Evolutionary conservation across 1,140 invertebrate species (phyloP), one percentile per base, ranked within the genome.

Genomic region (Stenopsyche tienmushanensis): DNA sequence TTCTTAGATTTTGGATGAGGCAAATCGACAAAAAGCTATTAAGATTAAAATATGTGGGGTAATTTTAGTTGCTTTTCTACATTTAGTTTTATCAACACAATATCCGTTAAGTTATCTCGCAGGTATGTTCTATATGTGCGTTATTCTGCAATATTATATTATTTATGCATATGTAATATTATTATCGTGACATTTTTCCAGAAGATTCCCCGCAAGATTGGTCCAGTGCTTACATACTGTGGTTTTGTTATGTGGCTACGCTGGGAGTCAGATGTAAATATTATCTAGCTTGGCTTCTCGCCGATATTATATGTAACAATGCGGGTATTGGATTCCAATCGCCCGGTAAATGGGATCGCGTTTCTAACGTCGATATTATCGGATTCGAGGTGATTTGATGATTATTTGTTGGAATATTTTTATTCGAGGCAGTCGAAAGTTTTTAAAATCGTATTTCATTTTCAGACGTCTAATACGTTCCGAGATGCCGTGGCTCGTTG

Each of bases 251-350:
- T 71, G 78, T 92, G 39, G 83, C 86, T 17, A 92, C 92, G 23
- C 84, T 91, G 67, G 79, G 91, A 34, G 87, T 89, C 62, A 85
- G 94, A 64, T 90, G 90, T 74, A 97, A 97, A 79, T 98, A 98
- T 81, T 98, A 98, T 79, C 93, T 96, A 75, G 97, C 95, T 2
- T 99, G 96, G 96, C 83, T 93, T 29, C 81, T 98, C 47, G 93
- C 92, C 8, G 96, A 98, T 78, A 91, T 92, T 0, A 90, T 97
- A 69, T 97, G 93, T 76, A 97, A 98, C 77, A 91, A 94, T 73
- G 91, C 91, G 7, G 96, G 96, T 1, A 84, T 98, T 66, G 96
- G 96, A 9, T 97, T 93, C 76, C 90, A 88, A 73, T 94, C 94
- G 0, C 93, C 88, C 71, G 84, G 89, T 72, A 80, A 85, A 34